Evolutionary conservation across 2,113 vertebrate species (phyloP), one percentile per base, ranked within the genome.

Genomic region (Ceyx margarethae): DNA sequence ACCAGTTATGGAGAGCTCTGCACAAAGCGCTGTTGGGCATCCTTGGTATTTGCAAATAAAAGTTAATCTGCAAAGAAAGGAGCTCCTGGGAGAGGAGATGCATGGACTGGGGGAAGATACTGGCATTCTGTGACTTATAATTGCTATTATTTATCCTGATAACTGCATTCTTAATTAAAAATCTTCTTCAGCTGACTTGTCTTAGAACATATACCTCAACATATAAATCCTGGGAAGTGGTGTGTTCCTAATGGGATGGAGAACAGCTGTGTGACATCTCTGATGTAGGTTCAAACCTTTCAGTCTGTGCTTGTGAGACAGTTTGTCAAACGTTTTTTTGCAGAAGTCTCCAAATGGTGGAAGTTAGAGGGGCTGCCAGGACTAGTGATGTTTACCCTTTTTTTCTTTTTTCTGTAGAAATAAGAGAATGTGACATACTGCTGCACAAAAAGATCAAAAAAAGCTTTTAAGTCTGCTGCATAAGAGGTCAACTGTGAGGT

Each of bases 21-120:
- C 6, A 1, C 12, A 28, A 26, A 48, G 46, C 43, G 5, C 20
- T 17, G 1, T 23, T 4, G 2, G 5, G 61, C 3, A 0, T 53
- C 80, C 29, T 65, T 66, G 13, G 11, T 64, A 29, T 72, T 84
- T 90, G 72, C 50, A 33, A 17, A 4, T 72, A 16, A 21, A 94
- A 65, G 28, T 50, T 84, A 45, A 81, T 45, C 22, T 33, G 48
- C 5, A 40, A 75, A 57, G 76, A 35, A 37, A 31, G 26, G 31
- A 33, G 25, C 8, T 42, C 16, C 72, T 65, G 35, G 22, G 50
- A 73, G 20, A 69, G 50, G 5, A 15, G 8, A 40, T 80, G 25
- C 15, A 2, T 62, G 58, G 35, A 3, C 88, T 81, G 17, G 16
- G 28, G 75, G 46, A 67, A 61, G 33, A 15, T 42, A 11, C 1